phyloP scores from a whole-genome alignment of 2,797 vertebrate species.

The Anableps anableps region DNA sequence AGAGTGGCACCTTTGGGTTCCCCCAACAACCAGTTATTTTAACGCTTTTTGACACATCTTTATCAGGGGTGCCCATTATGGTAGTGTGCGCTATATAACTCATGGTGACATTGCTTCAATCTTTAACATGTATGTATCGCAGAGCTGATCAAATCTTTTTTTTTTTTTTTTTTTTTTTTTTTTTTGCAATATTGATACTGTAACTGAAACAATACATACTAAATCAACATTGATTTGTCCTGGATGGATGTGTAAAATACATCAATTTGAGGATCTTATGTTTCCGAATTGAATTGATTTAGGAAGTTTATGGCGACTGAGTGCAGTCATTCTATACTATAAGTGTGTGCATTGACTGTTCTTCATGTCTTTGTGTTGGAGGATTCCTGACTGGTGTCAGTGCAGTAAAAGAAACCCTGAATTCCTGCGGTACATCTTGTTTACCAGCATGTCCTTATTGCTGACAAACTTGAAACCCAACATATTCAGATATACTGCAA shows the following conservation, averaged over 20 bases:
- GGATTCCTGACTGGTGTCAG: slow-evolving; percentile 8
- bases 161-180: not conserved
- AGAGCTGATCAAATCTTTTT: too few species aligned
- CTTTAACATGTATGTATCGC: not conserved
- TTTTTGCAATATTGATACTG: not conserved
- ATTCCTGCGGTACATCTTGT: not conserved
- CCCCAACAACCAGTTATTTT: not conserved
- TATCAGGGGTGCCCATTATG: not conserved
- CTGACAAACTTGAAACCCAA: not conserved
- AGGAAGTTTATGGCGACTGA: not conserved
- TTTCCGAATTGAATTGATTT: slow-evolving; percentile 2
- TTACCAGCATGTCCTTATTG: not conserved
- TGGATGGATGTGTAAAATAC: not conserved
- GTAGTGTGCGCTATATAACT: not conserved
- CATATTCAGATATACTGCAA: not conserved
- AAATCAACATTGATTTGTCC: not conserved
- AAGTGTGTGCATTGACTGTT: not conserved
- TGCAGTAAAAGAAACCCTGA: not conserved
- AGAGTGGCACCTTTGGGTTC: not conserved
- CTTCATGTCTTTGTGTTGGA: not conserved
- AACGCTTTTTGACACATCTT: not conserved
- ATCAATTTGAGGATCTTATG: not conserved
- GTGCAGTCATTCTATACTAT: not conserved
- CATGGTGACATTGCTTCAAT: not conserved
- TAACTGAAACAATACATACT: not conserved